Percentiles rank a stretch among this genome's conserved stretches.
phyloP scores from a whole-genome alignment of 2,113 vertebrate species.

The Arothron firmamentum region DNA sequence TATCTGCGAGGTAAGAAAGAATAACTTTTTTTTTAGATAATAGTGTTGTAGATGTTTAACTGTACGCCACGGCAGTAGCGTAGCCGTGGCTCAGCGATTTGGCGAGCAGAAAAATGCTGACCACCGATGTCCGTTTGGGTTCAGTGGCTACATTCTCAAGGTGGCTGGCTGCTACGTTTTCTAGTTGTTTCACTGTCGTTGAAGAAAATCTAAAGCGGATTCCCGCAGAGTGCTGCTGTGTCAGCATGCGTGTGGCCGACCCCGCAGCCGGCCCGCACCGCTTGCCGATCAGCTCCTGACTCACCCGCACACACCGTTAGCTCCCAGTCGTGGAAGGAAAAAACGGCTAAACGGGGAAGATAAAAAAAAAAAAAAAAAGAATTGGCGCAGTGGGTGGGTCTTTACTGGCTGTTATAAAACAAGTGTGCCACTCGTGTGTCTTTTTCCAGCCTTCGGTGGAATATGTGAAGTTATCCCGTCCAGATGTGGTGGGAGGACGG shows the following conservation, averaged over 20 bases:
- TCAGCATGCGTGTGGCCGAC: conserved; percentile 47
- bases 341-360: neutral
- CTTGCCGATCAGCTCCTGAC: conserved; percentile 18
- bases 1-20: conserved; percentile 18
- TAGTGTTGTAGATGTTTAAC: no score
- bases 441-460: neutral
- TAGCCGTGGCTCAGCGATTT: neutral
- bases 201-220: neutral
- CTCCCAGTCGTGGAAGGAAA: neutral
- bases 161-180: neutral
- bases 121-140: conserved; percentile 18
- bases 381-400: no score
- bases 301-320: conserved; percentile 23
- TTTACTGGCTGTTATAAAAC: neutral
- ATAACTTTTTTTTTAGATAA: no score
- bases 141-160: conserved; percentile 6
- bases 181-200: neutral
- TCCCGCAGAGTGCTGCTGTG: conserved; percentile 48
- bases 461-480: neutral
- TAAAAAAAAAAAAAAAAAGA: neutral
- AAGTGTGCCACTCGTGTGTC: neutral
- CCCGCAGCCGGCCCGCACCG: neutral
- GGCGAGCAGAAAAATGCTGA: conserved; percentile 10
- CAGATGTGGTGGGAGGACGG: conserved; percentile 38
- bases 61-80: neutral